Base-by-base conservation (phyloP, 2,797 vertebrate genomes). In the Tragelaphus eurycerus region DNA sequence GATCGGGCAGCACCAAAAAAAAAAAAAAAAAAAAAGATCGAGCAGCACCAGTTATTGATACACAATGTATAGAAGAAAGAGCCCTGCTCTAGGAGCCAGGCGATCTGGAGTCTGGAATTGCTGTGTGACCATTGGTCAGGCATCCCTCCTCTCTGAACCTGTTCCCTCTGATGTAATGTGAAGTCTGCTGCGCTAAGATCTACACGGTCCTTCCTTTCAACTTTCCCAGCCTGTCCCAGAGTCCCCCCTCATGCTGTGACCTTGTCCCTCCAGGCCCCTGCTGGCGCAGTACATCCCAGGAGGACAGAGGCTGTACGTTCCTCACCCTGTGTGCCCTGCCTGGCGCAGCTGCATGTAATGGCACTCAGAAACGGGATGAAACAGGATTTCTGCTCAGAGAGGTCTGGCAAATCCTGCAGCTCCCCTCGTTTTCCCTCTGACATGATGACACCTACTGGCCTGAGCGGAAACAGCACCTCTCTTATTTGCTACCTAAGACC, bases 391-490 rank as follows among this genome's bases (percentile, higher is more conserved):
- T 17, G 29, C 85, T 57, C 23, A 0, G 19, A 88, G 86, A 76
- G 19, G 34, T 23, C 38, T 21, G 1, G n/a, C 89, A 52, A 46
- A 84, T 19, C 55, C 60, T 1, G 0, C 1, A 13, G 71, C 29
- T 50, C 34, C n/a, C 34, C n/a, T 43, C 15, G n/a, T 81, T 98
- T 98, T 97, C 46, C 96, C 2, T 97, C 98, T 98, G 96, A 92
- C n/a, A 85, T 25, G 43, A 78, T 96, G 97, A 95, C 98, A 98
- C 94, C 98, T 98, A 95, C 91, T 96, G 98, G 97, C 86, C 79
- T 21, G 31, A 76, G 11, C 0, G 1, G 89, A 50, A 98, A 95
- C 50, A 78, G 55, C 97, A 98, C 29, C n/a, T 52, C 62, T 67
- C 27, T n/a, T 57, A 86, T 82, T 57, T 79, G 38, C 50, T 34